Percentiles rank a stretch among this genome's conserved stretches.
These are phyloP conservation scores for Apteryx mantelli DNA, from an alignment of 2,113 vertebrate genomes.

Conservation along the genomic window DNA sequence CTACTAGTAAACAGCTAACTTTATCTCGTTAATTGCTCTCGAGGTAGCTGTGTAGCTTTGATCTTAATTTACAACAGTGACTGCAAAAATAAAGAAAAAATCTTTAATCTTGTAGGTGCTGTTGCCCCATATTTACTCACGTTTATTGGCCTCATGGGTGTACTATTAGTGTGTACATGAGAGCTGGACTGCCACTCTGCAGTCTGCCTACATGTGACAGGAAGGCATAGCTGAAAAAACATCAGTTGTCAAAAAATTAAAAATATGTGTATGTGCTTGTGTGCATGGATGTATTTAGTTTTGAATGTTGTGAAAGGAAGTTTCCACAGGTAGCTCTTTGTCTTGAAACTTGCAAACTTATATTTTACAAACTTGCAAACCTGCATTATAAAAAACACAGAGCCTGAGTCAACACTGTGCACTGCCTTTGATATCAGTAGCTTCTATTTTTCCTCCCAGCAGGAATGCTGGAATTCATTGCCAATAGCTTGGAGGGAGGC, in stretches of 20 bases:
- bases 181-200: background rate
- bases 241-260: background rate
- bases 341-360: background rate
- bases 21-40: background rate
- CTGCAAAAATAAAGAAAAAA: background rate
- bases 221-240: background rate
- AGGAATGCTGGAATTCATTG: background rate
- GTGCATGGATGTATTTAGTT: background rate
- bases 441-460: constrained; percentile 22
- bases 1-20: background rate
- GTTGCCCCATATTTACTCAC: background rate
- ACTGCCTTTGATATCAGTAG: background rate
- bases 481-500: background rate
- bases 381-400: background rate
- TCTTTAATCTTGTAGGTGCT: background rate
- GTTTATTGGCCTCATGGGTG: background rate
- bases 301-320: background rate
- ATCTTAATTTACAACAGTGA: background rate
- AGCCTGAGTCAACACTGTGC: background rate
- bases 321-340: background rate
- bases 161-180: accelerated
- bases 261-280: background rate
- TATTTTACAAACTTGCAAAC: background rate
- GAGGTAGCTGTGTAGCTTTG: background rate
- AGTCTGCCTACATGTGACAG: background rate